phyloP scores from a whole-genome alignment of 2,113 vertebrate species.

The Ailuropoda melanoleuca region DNA sequence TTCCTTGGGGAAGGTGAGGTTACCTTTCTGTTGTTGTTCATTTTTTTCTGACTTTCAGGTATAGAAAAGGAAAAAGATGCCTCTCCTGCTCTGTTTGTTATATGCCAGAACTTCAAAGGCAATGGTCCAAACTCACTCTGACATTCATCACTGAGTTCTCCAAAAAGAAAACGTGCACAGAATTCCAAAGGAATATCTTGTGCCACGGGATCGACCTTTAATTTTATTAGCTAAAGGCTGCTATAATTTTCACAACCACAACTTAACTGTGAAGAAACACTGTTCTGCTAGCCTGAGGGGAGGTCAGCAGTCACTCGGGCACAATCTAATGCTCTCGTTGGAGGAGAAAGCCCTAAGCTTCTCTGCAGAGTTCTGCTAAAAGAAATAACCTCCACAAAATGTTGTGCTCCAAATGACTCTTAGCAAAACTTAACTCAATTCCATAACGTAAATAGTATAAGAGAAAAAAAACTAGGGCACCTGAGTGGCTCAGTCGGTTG shows the following conservation, averaged over 20 bases:
- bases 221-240: neutral
- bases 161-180: neutral
- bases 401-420: neutral
- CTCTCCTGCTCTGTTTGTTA: neutral
- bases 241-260: neutral
- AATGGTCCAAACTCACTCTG: neutral
- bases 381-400: neutral
- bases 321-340: neutral
- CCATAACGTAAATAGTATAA: neutral
- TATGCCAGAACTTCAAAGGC: neutral
- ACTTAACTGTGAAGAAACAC: neutral
- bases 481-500: too few species aligned
- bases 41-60: neutral
- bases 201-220: neutral
- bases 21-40: neutral
- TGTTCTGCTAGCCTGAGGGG: neutral
- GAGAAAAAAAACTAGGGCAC: neutral
- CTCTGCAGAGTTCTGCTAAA: neutral
- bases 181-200: neutral
- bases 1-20: neutral
- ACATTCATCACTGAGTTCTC: neutral
- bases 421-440: neutral
- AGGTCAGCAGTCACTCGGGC: neutral
- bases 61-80: neutral
- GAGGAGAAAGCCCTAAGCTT: neutral